A percentile compares a stretch with the other conserved stretches of the same genome.
These are phyloP conservation scores for Sparidentex hasta DNA, from an alignment of 2,797 vertebrate genomes.

Conservation along the genomic window DNA sequence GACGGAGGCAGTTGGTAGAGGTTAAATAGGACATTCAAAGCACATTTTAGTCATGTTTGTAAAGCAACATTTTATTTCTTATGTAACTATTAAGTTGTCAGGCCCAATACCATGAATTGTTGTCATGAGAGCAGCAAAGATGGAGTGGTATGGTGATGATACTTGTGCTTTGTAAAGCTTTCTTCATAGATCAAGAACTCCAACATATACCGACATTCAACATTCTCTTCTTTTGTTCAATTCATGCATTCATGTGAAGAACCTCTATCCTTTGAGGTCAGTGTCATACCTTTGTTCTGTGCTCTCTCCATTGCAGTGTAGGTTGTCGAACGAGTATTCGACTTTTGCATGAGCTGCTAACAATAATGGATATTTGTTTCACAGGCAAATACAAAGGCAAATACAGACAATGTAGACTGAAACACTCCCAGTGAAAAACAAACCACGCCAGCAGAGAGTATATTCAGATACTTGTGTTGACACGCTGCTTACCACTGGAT, in stretches of 20 bases:
- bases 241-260: neutral
- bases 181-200: no score
- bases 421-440: conserved; percentile 12
- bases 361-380: conserved; percentile 49
- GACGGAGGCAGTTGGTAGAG: neutral
- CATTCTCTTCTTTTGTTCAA: neutral
- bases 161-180: neutral
- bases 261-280: neutral
- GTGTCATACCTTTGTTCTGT: neutral
- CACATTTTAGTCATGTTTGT: neutral
- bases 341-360: conserved; percentile 68
- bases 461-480: neutral
- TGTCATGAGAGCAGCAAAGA: neutral
- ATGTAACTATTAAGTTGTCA: neutral
- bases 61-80: neutral
- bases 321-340: conserved; percentile 7
- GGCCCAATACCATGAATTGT: neutral
- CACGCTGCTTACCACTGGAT: neutral
- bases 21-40: neutral
- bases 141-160: neutral
- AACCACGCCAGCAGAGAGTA: neutral
- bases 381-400: conserved; percentile 71
- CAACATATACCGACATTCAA: no score
- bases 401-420: conserved; percentile 23
- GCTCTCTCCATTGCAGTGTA: neutral